Evolutionary conservation across 2,888 invertebrate genomes (phyloP).

Genomic region (Pyrochroa serraticornis): DNA sequence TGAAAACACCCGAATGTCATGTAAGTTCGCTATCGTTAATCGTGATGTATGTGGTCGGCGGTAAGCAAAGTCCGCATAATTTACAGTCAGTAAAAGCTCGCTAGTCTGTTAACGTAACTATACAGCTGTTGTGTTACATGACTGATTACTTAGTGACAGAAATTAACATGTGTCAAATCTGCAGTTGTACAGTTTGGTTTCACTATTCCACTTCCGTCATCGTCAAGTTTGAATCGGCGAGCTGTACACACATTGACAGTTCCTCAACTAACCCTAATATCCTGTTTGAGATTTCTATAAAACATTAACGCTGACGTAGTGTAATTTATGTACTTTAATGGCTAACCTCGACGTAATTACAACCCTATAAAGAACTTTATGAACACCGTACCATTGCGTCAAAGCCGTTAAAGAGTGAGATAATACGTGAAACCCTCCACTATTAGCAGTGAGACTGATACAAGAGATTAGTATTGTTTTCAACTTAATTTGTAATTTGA

Average conservation of each 20-base stretch:
- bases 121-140: slow-evolving; percentile 25
- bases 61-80: slow-evolving; percentile 31
- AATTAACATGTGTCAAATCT: slow-evolving; percentile 25
- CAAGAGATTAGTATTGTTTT: too few relatives aligned
- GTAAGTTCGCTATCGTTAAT: slow-evolving; percentile 22
- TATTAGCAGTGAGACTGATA: too few relatives aligned
- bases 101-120: slow-evolving; percentile 23
- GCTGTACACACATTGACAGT: slow-evolving; percentile 16
- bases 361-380: slow-evolving; percentile 17
- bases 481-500: too few relatives aligned
- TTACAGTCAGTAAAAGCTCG: slow-evolving; percentile 25
- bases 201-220: neutral
- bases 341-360: slow-evolving; percentile 18
- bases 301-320: neutral
- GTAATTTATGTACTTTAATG: slow-evolving; percentile 18
- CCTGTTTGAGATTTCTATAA: slow-evolving; percentile 13
- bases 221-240: neutral
- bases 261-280: slow-evolving; percentile 8
- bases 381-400: slow-evolving; percentile 6
- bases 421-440: slow-evolving; percentile 5
- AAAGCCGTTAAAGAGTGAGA: slow-evolving; percentile 7
- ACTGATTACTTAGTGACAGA: slow-evolving; percentile 30
- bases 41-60: slow-evolving; percentile 27
- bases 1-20: slow-evolving; percentile 24
- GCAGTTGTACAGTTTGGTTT: slow-evolving; percentile 7